Conservation (phyloP, 2,797 vertebrate genomes). For the Channa striata region DNA sequence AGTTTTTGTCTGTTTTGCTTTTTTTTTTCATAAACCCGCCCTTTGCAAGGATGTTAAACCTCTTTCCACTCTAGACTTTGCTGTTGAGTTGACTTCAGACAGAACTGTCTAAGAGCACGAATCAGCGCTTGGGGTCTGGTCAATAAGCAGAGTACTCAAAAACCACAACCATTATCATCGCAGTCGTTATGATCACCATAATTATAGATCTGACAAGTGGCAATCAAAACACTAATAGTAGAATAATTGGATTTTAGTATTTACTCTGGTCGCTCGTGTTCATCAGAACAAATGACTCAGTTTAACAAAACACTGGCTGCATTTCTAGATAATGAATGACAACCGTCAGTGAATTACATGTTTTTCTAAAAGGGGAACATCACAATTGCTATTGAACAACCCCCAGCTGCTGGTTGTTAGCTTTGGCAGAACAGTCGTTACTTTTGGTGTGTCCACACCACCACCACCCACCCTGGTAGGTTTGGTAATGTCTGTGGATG, state of each 20-base stretch:
- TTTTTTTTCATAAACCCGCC: no score
- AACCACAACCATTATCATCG: constrained; percentile 39
- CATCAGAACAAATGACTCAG: constrained; percentile 6
- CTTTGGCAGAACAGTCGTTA: background rate
- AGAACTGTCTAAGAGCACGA: constrained; percentile 7
- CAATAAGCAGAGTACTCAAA: constrained; percentile 46
- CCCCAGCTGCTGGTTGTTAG: constrained; percentile 11
- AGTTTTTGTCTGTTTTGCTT: no score
- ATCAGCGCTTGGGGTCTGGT: constrained; percentile 10
- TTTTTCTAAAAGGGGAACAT: constrained; percentile 30
- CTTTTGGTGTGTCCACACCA: no score
- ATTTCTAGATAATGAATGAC: constrained; percentile 28
- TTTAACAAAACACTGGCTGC: constrained; percentile 12
- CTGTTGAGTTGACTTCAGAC: background rate
- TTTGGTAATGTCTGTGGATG: no score
- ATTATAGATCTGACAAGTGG: constrained; percentile 39
- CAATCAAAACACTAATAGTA: constrained; percentile 42
- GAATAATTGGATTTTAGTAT: constrained; percentile 27
- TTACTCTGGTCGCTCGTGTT: background rate
- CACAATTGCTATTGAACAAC: constrained; percentile 35
- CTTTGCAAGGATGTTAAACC: no score
- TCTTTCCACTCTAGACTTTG: background rate
- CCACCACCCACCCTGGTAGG: no score
- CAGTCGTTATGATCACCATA: constrained; percentile 34
- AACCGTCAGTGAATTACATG: constrained; percentile 23